phyloP scores from a whole-genome alignment of 2,888 invertebrate species.

The Griposia aprilina region DNA sequence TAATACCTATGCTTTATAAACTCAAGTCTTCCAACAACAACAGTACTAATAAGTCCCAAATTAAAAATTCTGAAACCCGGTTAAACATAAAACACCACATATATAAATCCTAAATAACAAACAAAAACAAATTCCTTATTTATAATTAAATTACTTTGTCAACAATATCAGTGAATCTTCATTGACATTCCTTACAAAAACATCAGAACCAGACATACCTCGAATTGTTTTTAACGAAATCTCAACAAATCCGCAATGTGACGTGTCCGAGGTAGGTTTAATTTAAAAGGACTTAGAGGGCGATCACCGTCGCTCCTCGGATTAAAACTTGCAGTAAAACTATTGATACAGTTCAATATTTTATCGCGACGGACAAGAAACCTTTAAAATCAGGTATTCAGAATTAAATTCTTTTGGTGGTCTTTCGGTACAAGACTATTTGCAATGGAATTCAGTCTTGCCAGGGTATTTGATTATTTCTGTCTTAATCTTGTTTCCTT shows the following conservation, averaged over 20 bases:
- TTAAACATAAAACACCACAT: slow-evolving; percentile 16
- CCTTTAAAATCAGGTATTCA: slow-evolving; percentile 31
- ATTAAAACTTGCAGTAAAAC: slow-evolving; percentile 65
- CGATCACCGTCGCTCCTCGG: slow-evolving; percentile 63
- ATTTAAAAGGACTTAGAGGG: slow-evolving; percentile 74
- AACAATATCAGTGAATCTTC: slow-evolving; percentile 45
- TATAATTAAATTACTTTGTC: slow-evolving; percentile 48
- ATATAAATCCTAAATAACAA: slow-evolving; percentile 22
- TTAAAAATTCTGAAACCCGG: slow-evolving; percentile 1
- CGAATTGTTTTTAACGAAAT: slow-evolving; percentile 54
- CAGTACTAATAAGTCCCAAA: not conserved
- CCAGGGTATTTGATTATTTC: slow-evolving; percentile 49
- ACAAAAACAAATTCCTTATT: slow-evolving; percentile 34
- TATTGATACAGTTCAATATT: slow-evolving; percentile 58
- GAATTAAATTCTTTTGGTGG: slow-evolving; percentile 23
- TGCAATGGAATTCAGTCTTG: slow-evolving; percentile 19
- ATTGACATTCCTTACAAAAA: slow-evolving; percentile 43
- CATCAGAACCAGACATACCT: slow-evolving; percentile 30
- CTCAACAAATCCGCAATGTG: slow-evolving; percentile 61
- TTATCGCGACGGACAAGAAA: slow-evolving; percentile 35
- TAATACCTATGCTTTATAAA: too few species aligned
- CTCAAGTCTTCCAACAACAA: not conserved
- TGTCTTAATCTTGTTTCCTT: slow-evolving; percentile 37
- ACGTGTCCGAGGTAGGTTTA: slow-evolving; percentile 68
- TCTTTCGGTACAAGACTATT: slow-evolving; percentile 4